These are phyloP conservation scores for Rynchops niger DNA, from an alignment of 2,113 vertebrate species.

Conservation along the genomic window DNA sequence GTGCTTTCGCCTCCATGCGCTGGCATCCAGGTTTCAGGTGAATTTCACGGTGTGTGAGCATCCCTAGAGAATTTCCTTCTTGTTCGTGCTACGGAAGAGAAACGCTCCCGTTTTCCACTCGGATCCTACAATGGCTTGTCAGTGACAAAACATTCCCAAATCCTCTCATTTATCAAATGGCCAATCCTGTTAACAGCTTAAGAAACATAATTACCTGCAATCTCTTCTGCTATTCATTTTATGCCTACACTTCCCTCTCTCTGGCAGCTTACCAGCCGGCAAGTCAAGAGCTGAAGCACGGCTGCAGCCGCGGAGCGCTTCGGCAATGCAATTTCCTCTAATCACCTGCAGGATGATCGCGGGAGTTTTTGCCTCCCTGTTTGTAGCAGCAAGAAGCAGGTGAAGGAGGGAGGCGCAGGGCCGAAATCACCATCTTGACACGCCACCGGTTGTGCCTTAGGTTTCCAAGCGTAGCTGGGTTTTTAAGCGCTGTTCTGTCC, in stretches of 20 bases:
- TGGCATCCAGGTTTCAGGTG: slow-evolving; percentile 59
- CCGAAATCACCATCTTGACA: background rate
- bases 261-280: slow-evolving; percentile 72
- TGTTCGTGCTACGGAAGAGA: slow-evolving; percentile 55
- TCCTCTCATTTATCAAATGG: slow-evolving; percentile 82
- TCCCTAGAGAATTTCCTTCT: slow-evolving; percentile 64
- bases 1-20: background rate
- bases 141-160: slow-evolving; percentile 82
- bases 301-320: background rate
- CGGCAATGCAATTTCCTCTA: background rate
- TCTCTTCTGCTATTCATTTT: slow-evolving; percentile 78
- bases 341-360: background rate
- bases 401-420: background rate
- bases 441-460: background rate
- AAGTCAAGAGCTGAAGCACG: slow-evolving; percentile 55
- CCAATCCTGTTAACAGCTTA: slow-evolving; percentile 83
- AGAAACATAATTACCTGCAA: slow-evolving; percentile 82
- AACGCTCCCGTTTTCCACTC: slow-evolving; percentile 65
- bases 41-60: slow-evolving; percentile 63
- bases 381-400: background rate
- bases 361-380: background rate
- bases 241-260: slow-evolving; percentile 55
- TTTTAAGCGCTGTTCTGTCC: background rate
- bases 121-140: slow-evolving; percentile 77
- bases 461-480: background rate